These are phyloP conservation scores for Omphaloscelis lunosa DNA, from an alignment of 2,888 invertebrate genomes.

Conservation along the genomic window DNA sequence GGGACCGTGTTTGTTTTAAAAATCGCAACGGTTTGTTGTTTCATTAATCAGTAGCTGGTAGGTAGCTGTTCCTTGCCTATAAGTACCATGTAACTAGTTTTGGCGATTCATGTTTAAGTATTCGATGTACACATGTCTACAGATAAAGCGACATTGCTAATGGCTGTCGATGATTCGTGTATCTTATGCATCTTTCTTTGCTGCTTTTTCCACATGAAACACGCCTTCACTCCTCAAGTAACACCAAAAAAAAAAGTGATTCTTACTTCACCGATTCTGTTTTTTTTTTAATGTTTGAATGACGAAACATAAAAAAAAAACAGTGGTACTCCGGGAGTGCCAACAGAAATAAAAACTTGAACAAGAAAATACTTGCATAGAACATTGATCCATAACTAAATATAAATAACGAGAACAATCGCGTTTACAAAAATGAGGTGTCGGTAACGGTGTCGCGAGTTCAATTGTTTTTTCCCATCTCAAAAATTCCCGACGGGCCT, in stretches of 20 bases:
- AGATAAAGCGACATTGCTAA: conserved; percentile 8
- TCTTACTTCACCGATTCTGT: too few relatives aligned
- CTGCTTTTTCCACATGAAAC: not conserved
- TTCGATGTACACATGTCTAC: not conserved
- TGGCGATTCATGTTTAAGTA: conserved; percentile 17
- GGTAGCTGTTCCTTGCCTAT: conserved; percentile 12
- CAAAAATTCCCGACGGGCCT: too few relatives aligned
- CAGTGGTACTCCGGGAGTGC: too few relatives aligned
- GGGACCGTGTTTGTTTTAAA: conserved; percentile 35
- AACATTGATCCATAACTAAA: too few relatives aligned
- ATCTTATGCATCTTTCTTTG: conserved; percentile 9
- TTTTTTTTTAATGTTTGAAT: too few relatives aligned
- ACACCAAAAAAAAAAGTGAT: too few relatives aligned
- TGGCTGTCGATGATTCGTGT: not conserved
- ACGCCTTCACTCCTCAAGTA: not conserved
- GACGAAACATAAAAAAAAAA: not conserved
- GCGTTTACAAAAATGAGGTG: too few relatives aligned
- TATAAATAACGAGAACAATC: too few relatives aligned
- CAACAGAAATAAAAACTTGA: too few relatives aligned
- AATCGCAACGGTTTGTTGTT: conserved; percentile 39
- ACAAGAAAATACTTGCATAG: too few relatives aligned
- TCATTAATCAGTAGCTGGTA: conserved; percentile 29
- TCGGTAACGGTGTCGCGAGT: too few relatives aligned
- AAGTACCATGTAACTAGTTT: conserved; percentile 40
- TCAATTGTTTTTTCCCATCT: too few relatives aligned